phyloP scores from a whole-genome alignment of 2,113 vertebrate genomes.

The Todiramphus saurophagus region DNA sequence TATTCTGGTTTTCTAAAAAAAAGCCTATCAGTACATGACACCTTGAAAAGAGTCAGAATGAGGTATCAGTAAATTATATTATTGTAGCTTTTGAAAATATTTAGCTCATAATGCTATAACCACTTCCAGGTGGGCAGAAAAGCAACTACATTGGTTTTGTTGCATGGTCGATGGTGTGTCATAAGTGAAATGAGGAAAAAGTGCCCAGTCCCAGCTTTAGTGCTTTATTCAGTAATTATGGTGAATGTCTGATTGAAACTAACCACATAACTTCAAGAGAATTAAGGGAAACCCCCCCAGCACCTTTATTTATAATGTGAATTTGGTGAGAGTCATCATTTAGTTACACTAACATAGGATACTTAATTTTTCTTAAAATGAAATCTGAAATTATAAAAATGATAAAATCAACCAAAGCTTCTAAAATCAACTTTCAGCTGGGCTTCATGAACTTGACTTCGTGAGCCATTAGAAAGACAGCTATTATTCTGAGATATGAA shows the following conservation, averaged over 20 bases:
- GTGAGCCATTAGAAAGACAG: neutral
- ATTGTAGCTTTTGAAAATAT: neutral
- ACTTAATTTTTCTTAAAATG: neutral
- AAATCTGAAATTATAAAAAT: neutral
- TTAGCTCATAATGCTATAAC: neutral
- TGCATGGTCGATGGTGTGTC: neutral
- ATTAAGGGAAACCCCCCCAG: neutral
- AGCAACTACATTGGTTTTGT: neutral
- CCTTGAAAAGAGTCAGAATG: neutral
- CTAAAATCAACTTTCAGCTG: neutral
- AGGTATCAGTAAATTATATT: neutral
- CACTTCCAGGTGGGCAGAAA: neutral
- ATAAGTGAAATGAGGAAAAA: neutral
- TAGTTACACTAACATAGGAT: accelerated
- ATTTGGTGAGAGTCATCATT: neutral
- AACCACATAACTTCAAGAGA: neutral
- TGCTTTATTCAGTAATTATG: neutral
- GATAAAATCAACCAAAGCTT: neutral
- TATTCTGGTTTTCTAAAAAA: neutral
- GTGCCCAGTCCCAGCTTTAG: neutral
- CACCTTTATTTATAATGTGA: neutral
- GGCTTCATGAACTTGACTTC: neutral
- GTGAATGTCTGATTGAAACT: neutral
- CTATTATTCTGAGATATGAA: neutral
- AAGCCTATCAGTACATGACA: neutral